A percentile compares a stretch with the other conserved stretches of the same genome.
These are phyloP conservation scores for Semotilus atromaculatus DNA, from an alignment of 2,797 vertebrate genomes.

Conservation along the genomic window DNA sequence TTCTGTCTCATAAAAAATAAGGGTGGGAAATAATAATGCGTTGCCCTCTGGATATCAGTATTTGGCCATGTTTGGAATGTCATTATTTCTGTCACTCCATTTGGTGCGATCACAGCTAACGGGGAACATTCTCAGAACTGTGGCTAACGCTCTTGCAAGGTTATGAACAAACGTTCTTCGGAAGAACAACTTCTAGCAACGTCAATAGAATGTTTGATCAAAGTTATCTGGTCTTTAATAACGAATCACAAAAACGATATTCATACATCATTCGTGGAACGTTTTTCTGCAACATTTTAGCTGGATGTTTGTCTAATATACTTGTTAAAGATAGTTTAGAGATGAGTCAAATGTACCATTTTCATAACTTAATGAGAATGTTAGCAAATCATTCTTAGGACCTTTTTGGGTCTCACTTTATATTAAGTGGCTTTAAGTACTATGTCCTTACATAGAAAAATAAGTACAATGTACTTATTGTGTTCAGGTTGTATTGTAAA, in stretches of 20 bases:
- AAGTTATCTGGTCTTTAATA: not conserved
- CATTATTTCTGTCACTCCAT: not conserved
- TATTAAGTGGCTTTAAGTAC: too few relatives aligned
- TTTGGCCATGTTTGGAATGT: not conserved
- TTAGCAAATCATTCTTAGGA: too few relatives aligned
- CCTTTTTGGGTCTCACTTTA: too few relatives aligned
- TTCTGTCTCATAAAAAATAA: not conserved
- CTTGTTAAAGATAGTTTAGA: not conserved
- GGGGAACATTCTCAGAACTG: not conserved
- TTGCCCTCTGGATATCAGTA: not conserved
- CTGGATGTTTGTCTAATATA: not conserved
- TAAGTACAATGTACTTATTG: too few relatives aligned
- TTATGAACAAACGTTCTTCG: not conserved
- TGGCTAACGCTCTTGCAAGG: not conserved
- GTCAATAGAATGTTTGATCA: not conserved
- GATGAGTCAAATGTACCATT: not conserved
- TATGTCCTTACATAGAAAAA: too few relatives aligned
- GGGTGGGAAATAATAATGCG: not conserved
- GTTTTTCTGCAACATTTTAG: not conserved
- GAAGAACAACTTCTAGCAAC: not conserved
- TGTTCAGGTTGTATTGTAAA: too few relatives aligned
- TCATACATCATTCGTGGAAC: not conserved
- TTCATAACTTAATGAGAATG: not conserved
- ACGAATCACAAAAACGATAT: not conserved
- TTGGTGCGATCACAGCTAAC: not conserved